Conservation (phyloP, 1,140 invertebrate genomes). For the Antheraea mylitta region DNA sequence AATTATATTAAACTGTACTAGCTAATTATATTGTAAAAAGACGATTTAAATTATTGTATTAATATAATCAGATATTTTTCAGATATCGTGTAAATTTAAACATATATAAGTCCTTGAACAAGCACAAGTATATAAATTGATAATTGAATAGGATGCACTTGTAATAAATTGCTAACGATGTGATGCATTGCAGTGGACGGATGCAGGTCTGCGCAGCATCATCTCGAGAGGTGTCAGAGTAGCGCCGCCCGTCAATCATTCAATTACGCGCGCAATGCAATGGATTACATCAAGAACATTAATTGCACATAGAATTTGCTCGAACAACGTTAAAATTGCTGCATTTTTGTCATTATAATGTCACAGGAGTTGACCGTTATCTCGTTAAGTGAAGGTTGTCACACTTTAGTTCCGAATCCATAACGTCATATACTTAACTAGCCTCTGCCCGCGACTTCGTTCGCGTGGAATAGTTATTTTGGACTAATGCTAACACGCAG, state of each 20-base stretch:
- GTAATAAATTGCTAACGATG: constrained; percentile 31
- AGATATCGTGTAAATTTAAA: no score
- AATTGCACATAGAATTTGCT: constrained; percentile 32
- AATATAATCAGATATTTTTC: no score
- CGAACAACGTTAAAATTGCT: constrained; percentile 22
- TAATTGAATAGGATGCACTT: constrained; percentile 27
- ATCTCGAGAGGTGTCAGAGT: constrained; percentile 58
- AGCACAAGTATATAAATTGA: neutral
- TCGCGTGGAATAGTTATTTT: no score
- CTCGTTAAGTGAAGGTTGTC: no score
- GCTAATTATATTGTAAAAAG: neutral
- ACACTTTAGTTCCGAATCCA: neutral
- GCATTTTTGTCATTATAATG: constrained; percentile 15
- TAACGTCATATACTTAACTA: no score
- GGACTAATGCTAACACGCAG: no score
- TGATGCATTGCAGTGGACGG: constrained; percentile 37
- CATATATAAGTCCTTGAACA: neutral
- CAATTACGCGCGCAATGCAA: constrained; percentile 52
- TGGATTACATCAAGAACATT: constrained; percentile 33
- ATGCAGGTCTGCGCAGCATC: constrained; percentile 56
- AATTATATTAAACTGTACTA: neutral
- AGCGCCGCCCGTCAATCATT: constrained; percentile 68
- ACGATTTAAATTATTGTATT: neutral
- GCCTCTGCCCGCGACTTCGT: no score
- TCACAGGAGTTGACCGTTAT: neutral